A percentile compares a stretch with the other conserved stretches of the same genome.
Conservation (phyloP, 1,140 invertebrate genomes). For the Amphibalanus amphitrite region DNA sequence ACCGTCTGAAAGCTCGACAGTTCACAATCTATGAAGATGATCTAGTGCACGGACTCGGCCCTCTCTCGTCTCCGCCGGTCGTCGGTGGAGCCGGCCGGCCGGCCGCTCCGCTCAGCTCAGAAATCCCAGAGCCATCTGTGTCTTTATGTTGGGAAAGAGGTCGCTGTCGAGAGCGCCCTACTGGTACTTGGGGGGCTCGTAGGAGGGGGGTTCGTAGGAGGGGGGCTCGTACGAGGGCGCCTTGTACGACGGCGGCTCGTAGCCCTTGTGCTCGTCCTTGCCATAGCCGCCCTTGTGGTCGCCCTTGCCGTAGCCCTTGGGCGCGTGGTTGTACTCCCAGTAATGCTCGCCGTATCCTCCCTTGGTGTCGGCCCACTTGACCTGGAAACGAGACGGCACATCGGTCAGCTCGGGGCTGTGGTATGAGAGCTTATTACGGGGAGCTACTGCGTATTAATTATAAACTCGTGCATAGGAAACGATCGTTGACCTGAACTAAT, state of each 20-base stretch:
- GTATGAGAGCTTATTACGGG: too few relatives aligned
- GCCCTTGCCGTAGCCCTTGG: slow-evolving; percentile 15
- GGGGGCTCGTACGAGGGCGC: neutral
- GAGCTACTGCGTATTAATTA: too few relatives aligned
- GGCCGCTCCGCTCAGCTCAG: neutral
- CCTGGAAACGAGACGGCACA: slow-evolving; percentile 14
- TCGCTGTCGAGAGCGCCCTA: neutral
- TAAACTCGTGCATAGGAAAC: too few relatives aligned
- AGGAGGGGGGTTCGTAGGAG: neutral
- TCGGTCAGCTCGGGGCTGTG: too few relatives aligned
- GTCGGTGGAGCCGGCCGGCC: too few relatives aligned
- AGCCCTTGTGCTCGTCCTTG: neutral
- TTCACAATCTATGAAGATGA: too few relatives aligned
- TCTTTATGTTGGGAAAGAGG: neutral
- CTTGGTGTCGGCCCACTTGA: slow-evolving; percentile 25
- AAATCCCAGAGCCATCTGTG: too few relatives aligned
- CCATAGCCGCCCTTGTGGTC: slow-evolving; percentile 5
- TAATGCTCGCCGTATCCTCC: slow-evolving; percentile 27
- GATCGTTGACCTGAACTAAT: too few relatives aligned
- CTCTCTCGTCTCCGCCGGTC: too few relatives aligned
- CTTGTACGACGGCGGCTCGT: neutral
- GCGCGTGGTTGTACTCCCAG: slow-evolving; percentile 27
- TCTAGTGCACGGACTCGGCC: too few relatives aligned
- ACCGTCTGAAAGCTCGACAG: too few relatives aligned
- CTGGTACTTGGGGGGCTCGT: neutral